A percentile compares a stretch with the other conserved stretches of the same genome.
Evolutionary conservation across 2,797 vertebrate genomes (phyloP).

Genomic region (Oreochromis grahami): DNA sequence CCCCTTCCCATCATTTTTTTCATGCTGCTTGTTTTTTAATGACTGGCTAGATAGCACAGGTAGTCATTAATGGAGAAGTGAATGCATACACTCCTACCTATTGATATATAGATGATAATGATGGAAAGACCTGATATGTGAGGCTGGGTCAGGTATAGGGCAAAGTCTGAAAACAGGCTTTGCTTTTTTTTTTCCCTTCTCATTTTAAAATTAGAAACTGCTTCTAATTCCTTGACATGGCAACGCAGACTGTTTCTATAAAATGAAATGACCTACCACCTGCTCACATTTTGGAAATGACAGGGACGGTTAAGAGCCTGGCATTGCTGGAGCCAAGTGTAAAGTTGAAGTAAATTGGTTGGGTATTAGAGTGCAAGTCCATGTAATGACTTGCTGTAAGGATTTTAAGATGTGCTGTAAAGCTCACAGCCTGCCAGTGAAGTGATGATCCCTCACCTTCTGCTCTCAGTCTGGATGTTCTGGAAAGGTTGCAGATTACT

Average conservation of each 20-base stretch:
- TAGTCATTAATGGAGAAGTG: slow-evolving; percentile 6
- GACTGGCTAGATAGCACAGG: not conserved
- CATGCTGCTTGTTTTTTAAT: slow-evolving; percentile 2
- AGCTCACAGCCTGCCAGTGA: slow-evolving; percentile 14
- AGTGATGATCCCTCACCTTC: slow-evolving; percentile 9
- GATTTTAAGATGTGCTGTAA: slow-evolving; percentile 53
- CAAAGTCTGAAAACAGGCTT: slow-evolving; percentile 8
- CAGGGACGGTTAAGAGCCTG: slow-evolving; percentile 39
- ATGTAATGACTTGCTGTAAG: slow-evolving; percentile 58
- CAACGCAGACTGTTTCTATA: slow-evolving; percentile 38
- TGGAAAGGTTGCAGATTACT: not conserved
- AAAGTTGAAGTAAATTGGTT: slow-evolving; percentile 58
- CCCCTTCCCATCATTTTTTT: not conserved
- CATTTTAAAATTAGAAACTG: slow-evolving; percentile 45
- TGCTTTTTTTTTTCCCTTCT: not conserved
- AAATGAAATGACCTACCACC: slow-evolving; percentile 58
- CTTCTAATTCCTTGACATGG: slow-evolving; percentile 40
- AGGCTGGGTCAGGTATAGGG: slow-evolving; percentile 15
- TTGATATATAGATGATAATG: slow-evolving; percentile 3
- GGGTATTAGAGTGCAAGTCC: slow-evolving; percentile 56
- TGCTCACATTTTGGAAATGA: slow-evolving; percentile 59
- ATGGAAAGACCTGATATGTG: not conserved
- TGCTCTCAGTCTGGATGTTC: not conserved
- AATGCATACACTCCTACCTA: not conserved
- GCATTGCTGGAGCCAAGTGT: slow-evolving; percentile 23